phyloP scores from a whole-genome alignment of 53 echinoderm and acorn worm species.

The Crossaster papposus region DNA sequence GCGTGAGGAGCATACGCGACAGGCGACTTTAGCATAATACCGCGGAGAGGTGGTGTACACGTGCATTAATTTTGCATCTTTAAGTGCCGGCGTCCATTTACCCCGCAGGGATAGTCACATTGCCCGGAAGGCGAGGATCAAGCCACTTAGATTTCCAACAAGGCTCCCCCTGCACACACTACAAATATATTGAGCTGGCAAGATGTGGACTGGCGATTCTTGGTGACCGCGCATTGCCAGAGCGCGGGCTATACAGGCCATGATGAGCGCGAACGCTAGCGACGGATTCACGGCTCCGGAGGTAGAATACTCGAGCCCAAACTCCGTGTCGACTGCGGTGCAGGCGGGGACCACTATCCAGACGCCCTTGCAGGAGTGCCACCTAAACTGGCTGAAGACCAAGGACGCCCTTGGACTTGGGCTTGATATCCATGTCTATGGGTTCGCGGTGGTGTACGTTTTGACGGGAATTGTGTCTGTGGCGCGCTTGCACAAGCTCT shows the following conservation, averaged over 20 bases:
- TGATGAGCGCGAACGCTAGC: conserved; percentile 3
- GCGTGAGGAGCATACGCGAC: not conserved
- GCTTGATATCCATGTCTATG: conserved; percentile 71
- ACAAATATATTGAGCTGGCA: not conserved
- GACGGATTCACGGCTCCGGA: not conserved
- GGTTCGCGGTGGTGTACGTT: conserved; percentile 62
- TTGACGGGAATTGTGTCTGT: conserved; percentile 46
- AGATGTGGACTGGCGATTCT: not conserved
- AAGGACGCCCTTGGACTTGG: conserved; percentile 25
- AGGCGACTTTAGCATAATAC: not conserved
- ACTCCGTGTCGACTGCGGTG: not conserved
- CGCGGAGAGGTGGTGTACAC: not conserved
- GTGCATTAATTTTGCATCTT: not conserved
- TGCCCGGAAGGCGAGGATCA: not conserved
- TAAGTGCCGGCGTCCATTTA: not conserved
- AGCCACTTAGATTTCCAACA: not conserved
- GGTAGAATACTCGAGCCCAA: not conserved
- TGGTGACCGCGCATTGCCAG: not conserved
- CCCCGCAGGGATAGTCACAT: not conserved
- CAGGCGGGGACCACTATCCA: not conserved
- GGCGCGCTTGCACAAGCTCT: conserved; percentile 53
- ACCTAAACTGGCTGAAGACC: not conserved
- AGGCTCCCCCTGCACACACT: not conserved
- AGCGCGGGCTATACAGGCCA: not conserved
- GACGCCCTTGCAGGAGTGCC: not conserved